These are phyloP conservation scores for Brachionus paranguensis DNA, from an alignment of 1,140 invertebrate species.

Conservation along the genomic window DNA sequence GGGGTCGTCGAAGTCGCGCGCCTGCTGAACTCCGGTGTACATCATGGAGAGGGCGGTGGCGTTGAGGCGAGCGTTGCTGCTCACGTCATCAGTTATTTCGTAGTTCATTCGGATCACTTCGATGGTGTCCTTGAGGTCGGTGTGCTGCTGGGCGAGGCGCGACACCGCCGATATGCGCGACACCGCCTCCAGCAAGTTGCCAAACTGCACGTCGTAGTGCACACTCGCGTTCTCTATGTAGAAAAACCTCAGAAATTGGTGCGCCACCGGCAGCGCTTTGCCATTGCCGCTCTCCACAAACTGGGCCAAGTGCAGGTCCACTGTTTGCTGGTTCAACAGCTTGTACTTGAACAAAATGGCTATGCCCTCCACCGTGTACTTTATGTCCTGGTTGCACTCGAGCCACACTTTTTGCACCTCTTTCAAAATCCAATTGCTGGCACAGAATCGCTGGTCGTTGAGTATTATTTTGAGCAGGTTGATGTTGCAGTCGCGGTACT, in stretches of 20 bases:
- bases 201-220: conserved; percentile 10
- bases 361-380: conserved; percentile 83
- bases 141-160: background rate
- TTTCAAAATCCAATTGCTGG: conserved; percentile 19
- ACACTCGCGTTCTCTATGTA: conserved; percentile 63
- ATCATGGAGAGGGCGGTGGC: conserved; percentile 71
- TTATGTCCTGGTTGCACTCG: conserved; percentile 76
- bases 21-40: conserved; percentile 77
- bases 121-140: conserved; percentile 44
- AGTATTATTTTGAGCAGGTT: conserved; percentile 15
- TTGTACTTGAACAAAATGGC: conserved; percentile 73
- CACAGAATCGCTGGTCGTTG: background rate
- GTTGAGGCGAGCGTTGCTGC: conserved; percentile 44
- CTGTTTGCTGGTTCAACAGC: conserved; percentile 67
- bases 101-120: conserved; percentile 47
- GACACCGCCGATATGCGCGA: conserved; percentile 5
- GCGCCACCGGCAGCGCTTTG: conserved; percentile 77
- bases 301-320: conserved; percentile 73
- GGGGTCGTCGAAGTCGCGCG: conserved; percentile 84
- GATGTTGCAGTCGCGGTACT: conserved; percentile 14
- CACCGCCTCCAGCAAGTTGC: conserved; percentile 27
- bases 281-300: conserved; percentile 80
- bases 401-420: conserved; percentile 46
- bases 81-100: conserved; percentile 42
- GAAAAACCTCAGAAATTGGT: conserved; percentile 80